Evolutionary conservation across 2,113 vertebrate species (phyloP).

Genomic region (Planiliza haematocheilus): DNA sequence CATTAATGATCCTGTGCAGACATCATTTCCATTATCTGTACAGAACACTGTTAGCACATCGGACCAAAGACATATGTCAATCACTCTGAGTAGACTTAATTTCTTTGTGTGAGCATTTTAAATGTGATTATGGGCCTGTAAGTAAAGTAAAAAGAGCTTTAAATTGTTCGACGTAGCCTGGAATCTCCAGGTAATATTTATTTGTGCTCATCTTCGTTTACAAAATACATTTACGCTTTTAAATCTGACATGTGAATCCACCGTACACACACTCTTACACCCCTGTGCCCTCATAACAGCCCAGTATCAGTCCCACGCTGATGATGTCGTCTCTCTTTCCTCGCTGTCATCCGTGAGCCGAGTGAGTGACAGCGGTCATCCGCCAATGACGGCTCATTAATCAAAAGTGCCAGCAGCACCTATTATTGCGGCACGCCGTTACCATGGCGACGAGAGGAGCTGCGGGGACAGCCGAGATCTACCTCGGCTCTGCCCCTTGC

Average conservation of each 20-base stretch:
- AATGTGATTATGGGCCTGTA: no score
- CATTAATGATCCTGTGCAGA: no score
- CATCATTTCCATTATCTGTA: no score
- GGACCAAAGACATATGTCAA: no score
- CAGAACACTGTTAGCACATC: no score
- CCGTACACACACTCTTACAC: neutral
- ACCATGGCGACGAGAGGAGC: slow-evolving; percentile 60
- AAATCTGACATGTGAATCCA: neutral
- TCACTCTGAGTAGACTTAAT: no score
- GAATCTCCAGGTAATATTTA: neutral
- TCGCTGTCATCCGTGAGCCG: slow-evolving; percentile 56
- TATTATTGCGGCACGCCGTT: slow-evolving; percentile 60
- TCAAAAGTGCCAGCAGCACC: slow-evolving; percentile 71
- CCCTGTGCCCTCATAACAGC: slow-evolving; percentile 20
- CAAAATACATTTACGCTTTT: neutral
- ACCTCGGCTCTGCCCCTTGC: slow-evolving; percentile 54
- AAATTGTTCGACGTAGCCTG: neutral
- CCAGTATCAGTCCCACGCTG: slow-evolving; percentile 35
- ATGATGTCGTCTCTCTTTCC: slow-evolving; percentile 61
- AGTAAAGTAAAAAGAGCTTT: no score
- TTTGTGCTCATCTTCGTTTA: neutral
- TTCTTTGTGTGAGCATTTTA: no score
- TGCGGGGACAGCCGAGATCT: slow-evolving; percentile 23
- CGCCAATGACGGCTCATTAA: slow-evolving; percentile 75
- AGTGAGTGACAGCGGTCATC: slow-evolving; percentile 77